phyloP scores from a whole-genome alignment of 2,113 vertebrate species.

The Cryptotis parvus region DNA sequence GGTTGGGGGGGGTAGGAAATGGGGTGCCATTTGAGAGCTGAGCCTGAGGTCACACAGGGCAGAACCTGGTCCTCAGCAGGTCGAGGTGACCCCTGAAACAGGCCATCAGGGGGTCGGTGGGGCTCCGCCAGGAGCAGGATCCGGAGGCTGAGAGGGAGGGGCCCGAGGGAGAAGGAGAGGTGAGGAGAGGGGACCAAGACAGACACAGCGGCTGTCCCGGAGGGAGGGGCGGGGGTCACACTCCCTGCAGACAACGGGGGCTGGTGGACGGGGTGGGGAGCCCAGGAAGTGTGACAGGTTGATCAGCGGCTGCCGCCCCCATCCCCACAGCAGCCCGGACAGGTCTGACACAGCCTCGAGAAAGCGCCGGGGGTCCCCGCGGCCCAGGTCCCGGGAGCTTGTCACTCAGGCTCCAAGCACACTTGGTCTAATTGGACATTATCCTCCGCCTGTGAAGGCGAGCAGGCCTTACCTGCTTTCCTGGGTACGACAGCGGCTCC shows the following conservation, averaged over 20 bases:
- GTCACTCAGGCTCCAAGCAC: conserved; percentile 78
- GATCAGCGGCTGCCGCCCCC: conserved; percentile 34
- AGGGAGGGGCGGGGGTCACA: background rate
- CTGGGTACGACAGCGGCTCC: conserved; percentile 68
- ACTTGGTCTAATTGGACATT: conserved; percentile 82
- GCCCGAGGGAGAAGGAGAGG: background rate
- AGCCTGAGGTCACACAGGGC: no score
- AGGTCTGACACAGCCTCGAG: conserved; percentile 80
- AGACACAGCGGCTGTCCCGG: no score
- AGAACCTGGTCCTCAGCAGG: no score
- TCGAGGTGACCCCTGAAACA: no score
- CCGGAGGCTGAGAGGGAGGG: background rate
- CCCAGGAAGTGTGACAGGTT: background rate
- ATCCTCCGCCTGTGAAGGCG: conserved; percentile 76
- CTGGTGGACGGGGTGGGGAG: accelerated
- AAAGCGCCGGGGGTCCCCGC: conserved; percentile 77
- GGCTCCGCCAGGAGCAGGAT: no score
- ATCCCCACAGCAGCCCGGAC: conserved; percentile 32
- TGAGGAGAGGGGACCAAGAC: no score
- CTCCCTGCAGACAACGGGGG: no score
- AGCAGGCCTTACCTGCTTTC: conserved; percentile 71
- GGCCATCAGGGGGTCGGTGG: no score
- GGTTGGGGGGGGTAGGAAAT: no score
- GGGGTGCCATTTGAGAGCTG: no score
- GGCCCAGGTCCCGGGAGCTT: conserved; percentile 76